These are phyloP conservation scores for Polydrusus cervinus DNA, from an alignment of 2,888 invertebrate genomes.

Conservation along the genomic window DNA sequence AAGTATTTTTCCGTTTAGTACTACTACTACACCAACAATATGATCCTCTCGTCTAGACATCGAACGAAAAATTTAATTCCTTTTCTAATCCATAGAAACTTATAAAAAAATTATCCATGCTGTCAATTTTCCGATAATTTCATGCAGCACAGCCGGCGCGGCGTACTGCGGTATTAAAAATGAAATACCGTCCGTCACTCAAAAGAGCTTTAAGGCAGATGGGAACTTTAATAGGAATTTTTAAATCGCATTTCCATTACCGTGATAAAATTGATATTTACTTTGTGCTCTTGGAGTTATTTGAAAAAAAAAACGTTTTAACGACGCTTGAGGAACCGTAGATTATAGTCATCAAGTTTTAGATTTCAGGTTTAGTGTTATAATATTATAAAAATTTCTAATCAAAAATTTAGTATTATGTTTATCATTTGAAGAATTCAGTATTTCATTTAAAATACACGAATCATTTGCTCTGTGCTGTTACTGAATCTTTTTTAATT, in stretches of 20 bases:
- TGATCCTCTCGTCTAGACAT: background rate
- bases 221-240: constrained; percentile 44
- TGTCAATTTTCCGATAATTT: constrained; percentile 26
- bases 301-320: background rate
- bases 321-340: too few species aligned
- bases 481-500: too few species aligned
- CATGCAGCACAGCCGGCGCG: constrained; percentile 18
- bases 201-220: constrained; percentile 35
- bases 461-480: too few species aligned
- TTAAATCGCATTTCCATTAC: constrained; percentile 43
- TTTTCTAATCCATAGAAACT: background rate
- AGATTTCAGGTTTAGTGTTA: too few species aligned
- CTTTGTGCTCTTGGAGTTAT: background rate
- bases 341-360: too few species aligned
- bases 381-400: too few species aligned
- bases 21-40: too few species aligned
- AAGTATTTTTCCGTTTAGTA: too few species aligned
- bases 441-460: too few species aligned
- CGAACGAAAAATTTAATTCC: background rate
- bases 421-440: too few species aligned
- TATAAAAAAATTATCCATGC: background rate
- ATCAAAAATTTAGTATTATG: too few species aligned
- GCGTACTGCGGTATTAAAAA: constrained; percentile 36
- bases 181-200: constrained; percentile 28
- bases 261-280: constrained; percentile 25